These are phyloP conservation scores for Lithobates pipiens DNA, from an alignment of 2,797 vertebrate species.

Conservation along the genomic window DNA sequence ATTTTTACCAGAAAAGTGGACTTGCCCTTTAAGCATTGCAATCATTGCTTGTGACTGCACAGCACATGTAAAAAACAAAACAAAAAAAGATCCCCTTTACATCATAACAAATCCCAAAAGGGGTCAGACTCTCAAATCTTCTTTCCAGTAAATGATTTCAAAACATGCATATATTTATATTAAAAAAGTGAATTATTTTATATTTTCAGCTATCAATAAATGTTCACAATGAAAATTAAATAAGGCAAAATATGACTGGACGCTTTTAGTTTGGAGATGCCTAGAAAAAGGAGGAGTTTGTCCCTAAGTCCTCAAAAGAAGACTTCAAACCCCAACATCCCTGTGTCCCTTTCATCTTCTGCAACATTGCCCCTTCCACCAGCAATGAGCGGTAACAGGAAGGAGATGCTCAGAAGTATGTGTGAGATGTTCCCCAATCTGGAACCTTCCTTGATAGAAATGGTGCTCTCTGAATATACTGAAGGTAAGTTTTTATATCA, in stretches of 20 bases:
- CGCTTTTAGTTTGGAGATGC: conserved; percentile 77
- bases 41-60: too few species aligned
- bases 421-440: conserved; percentile 95
- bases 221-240: conserved; percentile 22
- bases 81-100: too few species aligned
- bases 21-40: too few species aligned
- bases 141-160: neutral
- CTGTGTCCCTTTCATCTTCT: conserved; percentile 54
- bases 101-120: too few species aligned
- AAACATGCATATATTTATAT: neutral
- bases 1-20: too few species aligned
- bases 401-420: conserved; percentile 83
- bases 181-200: neutral
- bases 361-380: conserved; percentile 58
- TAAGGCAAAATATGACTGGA: neutral
- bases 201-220: neutral
- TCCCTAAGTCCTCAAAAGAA: conserved; percentile 82
- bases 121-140: too few species aligned
- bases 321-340: conserved; percentile 65
- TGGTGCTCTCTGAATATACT: conserved; percentile 94
- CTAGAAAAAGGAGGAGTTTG: conserved; percentile 87
- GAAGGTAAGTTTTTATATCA: conserved; percentile 82
- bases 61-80: too few species aligned
- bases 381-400: conserved; percentile 69
- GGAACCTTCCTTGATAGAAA: conserved; percentile 91